Base-by-base conservation (phyloP, 2,797 vertebrate genomes). In the Allobates femoralis region DNA sequence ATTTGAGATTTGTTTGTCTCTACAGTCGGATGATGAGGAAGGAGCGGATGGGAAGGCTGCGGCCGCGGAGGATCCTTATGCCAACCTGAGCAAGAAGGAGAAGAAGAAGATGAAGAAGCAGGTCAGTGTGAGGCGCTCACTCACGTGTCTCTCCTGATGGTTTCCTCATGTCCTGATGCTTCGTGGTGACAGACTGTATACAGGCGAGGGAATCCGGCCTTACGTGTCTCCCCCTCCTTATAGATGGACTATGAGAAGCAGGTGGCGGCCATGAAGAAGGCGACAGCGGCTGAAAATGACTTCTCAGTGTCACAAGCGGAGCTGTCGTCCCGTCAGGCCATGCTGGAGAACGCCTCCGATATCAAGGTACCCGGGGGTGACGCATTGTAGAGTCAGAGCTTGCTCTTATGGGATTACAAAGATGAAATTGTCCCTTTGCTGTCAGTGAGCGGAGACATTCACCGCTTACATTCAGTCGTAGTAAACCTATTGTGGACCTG, bases 261-360 rank as follows among this genome's bases (percentile, higher is more conserved):
- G 89, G 93, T 98, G 83, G 96, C 95, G 3, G 94, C 91, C 2
- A 87, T 98, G 16, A 96, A 96, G 32, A 96, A 96, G 34, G 95
- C 96, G 82, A 96, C 87, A 1, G 96, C 95, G 2, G 90, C 95
- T 0, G 97, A 97, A 87, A 95, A 95, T 56, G 97, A 98, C 90
- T 98, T 98, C 91, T 96, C 97, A 0, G 94, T 98, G 78, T 98
- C 97, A 1, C 96, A 97, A 90, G 97, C 97, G 0, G 97, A 98
- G 92, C 77, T 97, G 90, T 97, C 97, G 0, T 98, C 97, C 21
- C 95, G 97, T 64, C 97, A 98, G 87, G 97, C 97, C 89, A 97
- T 98, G 97, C 91, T 98, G 88, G 97, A 98, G 91, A 98, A 98
- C 0, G 97, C 97, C 53, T 97, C 97, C 0, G 97, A 98, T 62